A percentile compares a stretch with the other conserved stretches of the same genome.
Conservation (phyloP, 2,888 invertebrate species). For the Lepetodrilus schrolli region DNA sequence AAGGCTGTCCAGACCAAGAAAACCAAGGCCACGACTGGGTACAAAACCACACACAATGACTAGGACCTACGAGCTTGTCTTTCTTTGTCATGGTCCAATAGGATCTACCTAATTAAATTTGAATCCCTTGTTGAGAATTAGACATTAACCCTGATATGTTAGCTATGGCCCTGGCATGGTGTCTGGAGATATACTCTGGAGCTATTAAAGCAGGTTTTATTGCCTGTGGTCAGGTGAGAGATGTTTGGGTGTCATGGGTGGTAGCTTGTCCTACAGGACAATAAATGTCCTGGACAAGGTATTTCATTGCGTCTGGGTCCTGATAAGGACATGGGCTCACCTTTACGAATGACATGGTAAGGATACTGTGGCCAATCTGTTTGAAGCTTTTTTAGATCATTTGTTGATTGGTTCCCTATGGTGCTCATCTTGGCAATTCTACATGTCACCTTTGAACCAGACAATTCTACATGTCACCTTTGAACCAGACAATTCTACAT, state of each 20-base stretch:
- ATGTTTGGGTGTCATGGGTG: not conserved
- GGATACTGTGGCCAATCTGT: too few species aligned
- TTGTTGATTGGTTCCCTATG: not conserved
- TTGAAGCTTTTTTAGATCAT: not conserved
- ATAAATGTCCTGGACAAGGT: not conserved
- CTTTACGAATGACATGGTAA: too few species aligned
- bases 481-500: too few species aligned
- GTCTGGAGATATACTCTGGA: not conserved
- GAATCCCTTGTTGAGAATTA: not conserved
- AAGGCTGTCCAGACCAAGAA: too few species aligned
- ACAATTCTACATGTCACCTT: too few species aligned
- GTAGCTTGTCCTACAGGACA: conserved; percentile 16
- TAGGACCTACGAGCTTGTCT: not conserved
- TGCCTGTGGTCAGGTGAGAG: conserved; percentile 1
- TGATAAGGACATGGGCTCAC: too few species aligned
- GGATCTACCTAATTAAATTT: conserved; percentile 5
- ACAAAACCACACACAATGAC: not conserved
- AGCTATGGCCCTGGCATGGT: not conserved
- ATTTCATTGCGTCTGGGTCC: too few species aligned
- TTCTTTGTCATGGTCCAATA: not conserved
- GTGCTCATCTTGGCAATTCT: too few species aligned
- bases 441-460: too few species aligned
- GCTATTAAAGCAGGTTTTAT: conserved; percentile 3
- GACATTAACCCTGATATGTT: not conserved
- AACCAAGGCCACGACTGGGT: not conserved